Percentiles rank a stretch among this genome's conserved stretches.
Evolutionary conservation across 2,113 vertebrate species (phyloP).

Genomic region (Eulemur macaco): DNA sequence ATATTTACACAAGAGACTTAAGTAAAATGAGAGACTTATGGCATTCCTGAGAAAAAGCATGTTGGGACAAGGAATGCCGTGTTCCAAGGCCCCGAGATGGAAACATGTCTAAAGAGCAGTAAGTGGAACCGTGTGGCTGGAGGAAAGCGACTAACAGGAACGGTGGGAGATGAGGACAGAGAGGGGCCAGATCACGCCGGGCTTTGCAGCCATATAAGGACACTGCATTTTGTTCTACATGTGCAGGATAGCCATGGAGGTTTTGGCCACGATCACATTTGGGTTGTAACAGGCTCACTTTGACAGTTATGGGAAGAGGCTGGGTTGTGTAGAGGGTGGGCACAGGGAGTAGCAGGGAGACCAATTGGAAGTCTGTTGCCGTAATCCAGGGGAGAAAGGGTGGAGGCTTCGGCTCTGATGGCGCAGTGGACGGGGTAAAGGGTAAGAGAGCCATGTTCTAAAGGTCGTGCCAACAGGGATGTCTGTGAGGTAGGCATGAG

Average conservation of each 20-base stretch:
- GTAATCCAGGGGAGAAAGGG: background rate
- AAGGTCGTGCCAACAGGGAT: background rate
- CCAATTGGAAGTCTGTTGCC: background rate
- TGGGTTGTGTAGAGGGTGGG: rapidly evolving
- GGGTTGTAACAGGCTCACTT: background rate
- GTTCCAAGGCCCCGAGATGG: background rate
- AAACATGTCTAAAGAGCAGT: background rate
- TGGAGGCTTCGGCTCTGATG: background rate
- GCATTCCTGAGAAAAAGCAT: background rate
- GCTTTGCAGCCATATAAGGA: background rate
- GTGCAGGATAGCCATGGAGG: background rate
- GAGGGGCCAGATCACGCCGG: background rate
- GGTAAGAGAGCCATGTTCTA: background rate
- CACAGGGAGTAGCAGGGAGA: background rate
- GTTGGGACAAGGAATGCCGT: background rate
- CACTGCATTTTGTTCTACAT: background rate
- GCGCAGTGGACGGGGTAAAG: background rate
- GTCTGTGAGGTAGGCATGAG: background rate
- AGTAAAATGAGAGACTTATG: background rate
- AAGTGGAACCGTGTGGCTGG: background rate
- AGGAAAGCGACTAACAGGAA: background rate
- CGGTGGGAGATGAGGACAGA: background rate
- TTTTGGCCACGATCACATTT: background rate
- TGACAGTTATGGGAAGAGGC: background rate
- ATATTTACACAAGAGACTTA: background rate